These are phyloP conservation scores for Megaceryle maxima DNA, from an alignment of 2,113 vertebrate genomes.

Conservation along the genomic window DNA sequence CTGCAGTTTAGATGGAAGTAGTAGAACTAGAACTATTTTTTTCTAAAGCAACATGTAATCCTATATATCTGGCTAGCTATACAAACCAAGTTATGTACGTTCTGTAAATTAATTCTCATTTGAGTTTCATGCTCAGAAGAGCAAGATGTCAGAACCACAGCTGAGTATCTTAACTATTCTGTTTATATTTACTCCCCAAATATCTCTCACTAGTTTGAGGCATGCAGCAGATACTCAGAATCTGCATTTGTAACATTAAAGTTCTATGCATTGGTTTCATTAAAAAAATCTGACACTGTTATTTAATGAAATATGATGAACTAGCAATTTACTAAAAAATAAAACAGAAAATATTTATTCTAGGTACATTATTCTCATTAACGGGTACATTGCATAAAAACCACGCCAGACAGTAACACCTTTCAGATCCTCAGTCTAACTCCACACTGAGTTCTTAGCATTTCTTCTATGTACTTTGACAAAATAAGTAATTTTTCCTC, in stretches of 20 bases:
- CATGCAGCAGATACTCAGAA: background rate
- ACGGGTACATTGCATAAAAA: background rate
- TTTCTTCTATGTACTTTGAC: background rate
- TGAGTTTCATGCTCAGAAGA: background rate
- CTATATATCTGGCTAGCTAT: background rate
- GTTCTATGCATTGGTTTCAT: background rate
- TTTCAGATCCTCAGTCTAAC: background rate
- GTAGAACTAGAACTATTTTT: background rate
- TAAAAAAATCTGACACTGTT: background rate
- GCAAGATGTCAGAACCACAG: background rate
- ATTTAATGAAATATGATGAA: background rate
- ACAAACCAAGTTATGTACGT: background rate
- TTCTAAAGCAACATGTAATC: background rate
- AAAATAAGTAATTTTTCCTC: background rate
- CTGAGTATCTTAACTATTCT: background rate
- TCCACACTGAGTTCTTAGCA: background rate
- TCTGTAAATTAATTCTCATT: background rate
- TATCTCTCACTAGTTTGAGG: background rate
- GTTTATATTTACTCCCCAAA: background rate
- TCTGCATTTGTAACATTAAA: background rate
- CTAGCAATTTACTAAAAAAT: background rate
- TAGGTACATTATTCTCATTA: background rate
- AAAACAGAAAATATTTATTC: background rate
- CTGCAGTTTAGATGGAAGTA: background rate
- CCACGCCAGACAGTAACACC: background rate